Evolutionary conservation across 2,113 vertebrate species (phyloP), one percentile per base, ranked within the genome.

Genomic region (Notothenia coriiceps): DNA sequence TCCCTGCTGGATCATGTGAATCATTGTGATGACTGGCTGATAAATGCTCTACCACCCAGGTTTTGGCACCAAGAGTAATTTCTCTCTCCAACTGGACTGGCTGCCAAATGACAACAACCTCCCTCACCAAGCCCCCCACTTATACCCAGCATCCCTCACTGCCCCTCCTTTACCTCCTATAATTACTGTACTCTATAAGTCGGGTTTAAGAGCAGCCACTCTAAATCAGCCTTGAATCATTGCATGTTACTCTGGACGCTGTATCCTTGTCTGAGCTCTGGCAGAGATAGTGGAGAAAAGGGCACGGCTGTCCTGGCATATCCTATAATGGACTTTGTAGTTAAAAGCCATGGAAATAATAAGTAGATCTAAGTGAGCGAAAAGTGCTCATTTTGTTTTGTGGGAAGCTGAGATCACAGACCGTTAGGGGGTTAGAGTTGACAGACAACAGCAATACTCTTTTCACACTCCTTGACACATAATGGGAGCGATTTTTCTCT

Each of bases 341-440:
- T 93, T 91, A 88, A 93, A 92, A 90, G 93, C 93, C 92, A 88
- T 85, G 68, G 84, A 92, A 91, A 89, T 89, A 90, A 93, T 93
- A 92, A 92, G 87, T 85, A 66, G 86, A 88, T 86, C 84, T 76
- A 76, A 40, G 55, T 59, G 72, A 52, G 79, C 65, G 77, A 87
- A 78, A 85, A 62, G 76, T 46, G 51, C 72, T 64, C 56, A 87
- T 89, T 91, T 85, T 93, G 87, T 83, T 84, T 56, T 70, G 72
- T 46, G 69, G 80, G 68, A 82, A 89, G 67, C 89, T 74, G 74
- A 89, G 86, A 86, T 66, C 52, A 72, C 66, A 64, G 76, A 88
- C 86, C 75, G 74, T 85, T 70, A 2, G 44, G 57, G 77, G 85
- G 80, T 86, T 86, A 82, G 76, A 84, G 47, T 76, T 91, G 92